Percentiles rank a stretch among this genome's conserved stretches.
These are phyloP conservation scores for Tachina lurida DNA, from an alignment of 2,888 invertebrate species.

Conservation along the genomic window DNA sequence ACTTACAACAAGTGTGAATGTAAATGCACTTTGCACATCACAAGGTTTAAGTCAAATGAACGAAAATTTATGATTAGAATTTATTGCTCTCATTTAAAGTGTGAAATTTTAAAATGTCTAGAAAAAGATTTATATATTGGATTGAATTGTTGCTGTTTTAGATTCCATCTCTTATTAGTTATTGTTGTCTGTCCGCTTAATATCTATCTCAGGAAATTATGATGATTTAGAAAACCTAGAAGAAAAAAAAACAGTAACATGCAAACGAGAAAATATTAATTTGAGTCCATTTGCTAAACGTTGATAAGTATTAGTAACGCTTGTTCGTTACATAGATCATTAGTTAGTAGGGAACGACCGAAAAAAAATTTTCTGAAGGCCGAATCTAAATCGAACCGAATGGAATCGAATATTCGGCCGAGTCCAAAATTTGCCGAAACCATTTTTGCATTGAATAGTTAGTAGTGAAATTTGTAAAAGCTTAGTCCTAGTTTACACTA, in stretches of 20 bases:
- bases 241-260: constrained; percentile 15
- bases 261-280: constrained; percentile 29
- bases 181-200: constrained; percentile 1
- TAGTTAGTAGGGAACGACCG: background rate
- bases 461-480: too few relatives aligned
- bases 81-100: constrained; percentile 71
- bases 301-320: background rate
- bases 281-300: constrained; percentile 42
- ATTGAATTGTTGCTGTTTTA: constrained; percentile 28
- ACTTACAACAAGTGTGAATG: constrained; percentile 59
- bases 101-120: constrained; percentile 66
- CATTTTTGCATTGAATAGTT: too few relatives aligned
- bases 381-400: too few relatives aligned
- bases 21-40: constrained; percentile 71
- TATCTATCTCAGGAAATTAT: constrained; percentile 19
- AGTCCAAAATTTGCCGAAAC: background rate
- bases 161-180: background rate
- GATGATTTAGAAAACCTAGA: constrained; percentile 35
- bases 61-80: constrained; percentile 67
- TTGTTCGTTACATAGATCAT: constrained; percentile 14
- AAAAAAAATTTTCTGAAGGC: background rate
- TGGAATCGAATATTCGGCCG: background rate
- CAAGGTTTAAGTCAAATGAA: constrained; percentile 65
- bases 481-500: too few relatives aligned
- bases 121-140: constrained; percentile 61